A percentile compares a stretch with the other conserved stretches of the same genome.
Conservation (phyloP, 1,140 invertebrate species). For the Aphelinus atriplicis region DNA sequence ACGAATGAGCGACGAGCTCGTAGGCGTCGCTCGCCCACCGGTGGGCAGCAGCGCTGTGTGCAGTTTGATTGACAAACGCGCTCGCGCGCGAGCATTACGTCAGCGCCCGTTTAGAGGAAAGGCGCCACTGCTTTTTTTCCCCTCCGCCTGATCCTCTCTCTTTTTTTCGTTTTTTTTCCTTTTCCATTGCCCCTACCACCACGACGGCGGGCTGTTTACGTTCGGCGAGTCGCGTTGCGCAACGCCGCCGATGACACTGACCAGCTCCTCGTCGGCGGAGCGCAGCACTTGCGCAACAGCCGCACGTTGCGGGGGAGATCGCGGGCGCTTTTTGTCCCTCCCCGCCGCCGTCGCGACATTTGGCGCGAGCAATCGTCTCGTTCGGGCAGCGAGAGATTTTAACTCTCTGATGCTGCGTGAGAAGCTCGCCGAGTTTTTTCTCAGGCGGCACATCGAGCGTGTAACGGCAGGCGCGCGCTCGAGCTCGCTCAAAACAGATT, state of each 20-base stretch:
- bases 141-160: neutral
- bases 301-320: neutral
- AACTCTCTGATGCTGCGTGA: too few relatives aligned
- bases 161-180: constrained; percentile 2
- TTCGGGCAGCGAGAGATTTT: too few relatives aligned
- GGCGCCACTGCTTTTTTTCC: neutral
- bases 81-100: constrained; percentile 8
- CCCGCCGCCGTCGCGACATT: neutral
- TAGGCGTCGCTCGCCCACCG: constrained; percentile 5
- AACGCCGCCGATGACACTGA: neutral
- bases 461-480: neutral
- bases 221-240: neutral
- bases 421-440: too few relatives aligned
- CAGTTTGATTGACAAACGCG: neutral
- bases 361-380: neutral
- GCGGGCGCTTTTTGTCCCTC: neutral
- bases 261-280: too few relatives aligned
- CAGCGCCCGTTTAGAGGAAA: constrained; percentile 4
- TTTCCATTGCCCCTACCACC: neutral
- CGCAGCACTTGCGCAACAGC: neutral
- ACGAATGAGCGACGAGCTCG: constrained; percentile 22
- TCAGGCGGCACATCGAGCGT: neutral
- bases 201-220: neutral
- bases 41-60: too few relatives aligned
- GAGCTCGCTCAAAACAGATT: neutral